Base-by-base conservation (phyloP, 2,888 invertebrate genomes). In the Teleiodes luculella region DNA sequence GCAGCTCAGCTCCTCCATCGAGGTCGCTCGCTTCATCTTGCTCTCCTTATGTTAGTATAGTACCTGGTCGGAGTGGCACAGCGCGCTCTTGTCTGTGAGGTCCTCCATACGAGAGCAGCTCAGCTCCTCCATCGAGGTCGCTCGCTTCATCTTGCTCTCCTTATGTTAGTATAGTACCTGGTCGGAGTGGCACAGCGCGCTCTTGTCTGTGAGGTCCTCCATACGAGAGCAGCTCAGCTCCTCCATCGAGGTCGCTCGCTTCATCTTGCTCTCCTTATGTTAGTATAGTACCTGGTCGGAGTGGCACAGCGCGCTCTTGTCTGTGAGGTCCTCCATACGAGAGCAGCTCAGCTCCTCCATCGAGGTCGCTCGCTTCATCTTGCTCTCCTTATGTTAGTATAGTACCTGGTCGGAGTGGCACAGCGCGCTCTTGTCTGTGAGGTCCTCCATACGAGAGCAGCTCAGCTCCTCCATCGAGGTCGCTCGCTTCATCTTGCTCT, bases 401-500 rank as follows among this genome's bases (percentile, higher is more conserved):
- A 6, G 30, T 62, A 47, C 37, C 52, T 20, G 35, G 33, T 39
- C 71, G 13, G 72, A 20, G 49, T 36, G 35, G 1, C 41, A 2
- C 20, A 20, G 41, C 18, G 18, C 11, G 8, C 61, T 62, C 61
- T 90, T 80, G 52, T 90, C 91, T 30, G 93, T 93, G 61, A 93
- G 90, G 69, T 94, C 94, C 69, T 94, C 94, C 61, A 95, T 88
- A 78, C 93, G 94, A 55, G 94, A 93, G 64, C 94, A 93, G 46
- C 95, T 95, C 62, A 95, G 92, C 83, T 96, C 96, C 78, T 96
- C 95, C 66, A 96, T 84, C 31, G 95, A 95, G 74, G 94, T 94
- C 61, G 95, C 93, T 63, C 95, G 94, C 74, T 94, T 93, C 56
- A 92, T 63, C 68, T 84, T 82, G 62, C 65, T 68, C 66, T 82